A percentile compares a stretch with the other conserved stretches of the same genome.
phyloP scores from a whole-genome alignment of 1,140 invertebrate species.

The Hylaeus volcanicus region DNA sequence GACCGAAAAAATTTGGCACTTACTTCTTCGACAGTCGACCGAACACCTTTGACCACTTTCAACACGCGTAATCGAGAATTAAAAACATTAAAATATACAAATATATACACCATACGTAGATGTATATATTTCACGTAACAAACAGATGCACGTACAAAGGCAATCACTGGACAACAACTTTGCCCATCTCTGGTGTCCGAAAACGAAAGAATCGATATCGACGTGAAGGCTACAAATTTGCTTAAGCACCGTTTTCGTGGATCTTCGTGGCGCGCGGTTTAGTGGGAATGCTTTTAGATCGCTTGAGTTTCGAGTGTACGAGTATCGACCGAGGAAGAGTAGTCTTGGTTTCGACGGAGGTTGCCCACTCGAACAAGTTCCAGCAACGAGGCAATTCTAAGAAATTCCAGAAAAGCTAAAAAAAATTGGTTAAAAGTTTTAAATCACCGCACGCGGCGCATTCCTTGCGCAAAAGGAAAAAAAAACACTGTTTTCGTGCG shows the following conservation, averaged over 20 bases:
- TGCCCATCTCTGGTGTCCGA: background rate
- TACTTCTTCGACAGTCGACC: background rate
- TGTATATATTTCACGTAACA: no score
- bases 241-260: constrained; percentile 36
- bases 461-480: no score
- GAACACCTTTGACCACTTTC: background rate
- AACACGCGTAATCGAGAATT: background rate
- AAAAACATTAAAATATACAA: no score
- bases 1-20: constrained; percentile 59
- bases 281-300: constrained; percentile 50
- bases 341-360: background rate
- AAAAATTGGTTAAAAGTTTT: background rate
- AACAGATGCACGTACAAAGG: no score
- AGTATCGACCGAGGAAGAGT: constrained; percentile 15
- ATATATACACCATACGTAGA: no score
- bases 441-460: no score
- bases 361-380: background rate
- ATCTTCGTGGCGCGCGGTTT: constrained; percentile 10
- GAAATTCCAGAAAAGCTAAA: no score
- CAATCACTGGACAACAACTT: no score
- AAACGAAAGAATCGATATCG: constrained; percentile 22
- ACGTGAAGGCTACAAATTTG: constrained; percentile 6
- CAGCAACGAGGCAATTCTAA: background rate
- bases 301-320: constrained; percentile 7
- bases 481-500: background rate